Conservation (phyloP, 2,888 invertebrate genomes). For the Cyclophora punctaria region DNA sequence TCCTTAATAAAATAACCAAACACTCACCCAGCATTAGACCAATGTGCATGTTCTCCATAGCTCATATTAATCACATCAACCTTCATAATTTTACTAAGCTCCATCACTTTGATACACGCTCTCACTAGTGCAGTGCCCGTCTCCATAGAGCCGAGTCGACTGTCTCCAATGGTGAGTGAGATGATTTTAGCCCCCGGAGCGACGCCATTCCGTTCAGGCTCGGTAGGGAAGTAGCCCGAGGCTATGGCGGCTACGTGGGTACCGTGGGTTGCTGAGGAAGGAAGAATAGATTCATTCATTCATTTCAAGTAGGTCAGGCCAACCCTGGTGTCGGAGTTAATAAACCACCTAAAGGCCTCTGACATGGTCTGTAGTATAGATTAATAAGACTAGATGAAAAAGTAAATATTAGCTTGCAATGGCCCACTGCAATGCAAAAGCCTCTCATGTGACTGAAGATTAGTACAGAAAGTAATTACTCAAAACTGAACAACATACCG, state of each 20-base stretch:
- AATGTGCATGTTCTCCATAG: conserved; percentile 96
- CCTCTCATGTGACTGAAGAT: no score
- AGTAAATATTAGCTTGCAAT: no score
- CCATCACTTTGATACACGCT: conserved; percentile 92
- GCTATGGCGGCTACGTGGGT: conserved; percentile 99
- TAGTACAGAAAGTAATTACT: no score
- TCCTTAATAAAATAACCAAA: background rate
- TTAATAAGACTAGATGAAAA: no score
- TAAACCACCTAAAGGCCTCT: no score
- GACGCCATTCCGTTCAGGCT: conserved; percentile 92
- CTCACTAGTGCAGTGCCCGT: conserved; percentile 94
- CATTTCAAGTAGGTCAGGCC: no score
- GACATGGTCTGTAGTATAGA: no score
- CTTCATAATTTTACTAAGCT: conserved; percentile 74
- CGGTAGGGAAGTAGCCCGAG: conserved; percentile 89
- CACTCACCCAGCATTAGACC: conserved; percentile 90
- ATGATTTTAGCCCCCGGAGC: conserved; percentile 97
- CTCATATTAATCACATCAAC: conserved; percentile 98
- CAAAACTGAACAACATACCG: no score
- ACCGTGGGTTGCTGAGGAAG: conserved; percentile 86
- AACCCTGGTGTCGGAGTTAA: no score
- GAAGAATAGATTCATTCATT: no score
- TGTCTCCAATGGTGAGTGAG: conserved; percentile 95
- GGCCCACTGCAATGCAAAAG: no score
- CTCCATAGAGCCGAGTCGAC: conserved; percentile 94